Evolutionary conservation across 2,888 invertebrate species (phyloP).

Genomic region (Buathra laborator): DNA sequence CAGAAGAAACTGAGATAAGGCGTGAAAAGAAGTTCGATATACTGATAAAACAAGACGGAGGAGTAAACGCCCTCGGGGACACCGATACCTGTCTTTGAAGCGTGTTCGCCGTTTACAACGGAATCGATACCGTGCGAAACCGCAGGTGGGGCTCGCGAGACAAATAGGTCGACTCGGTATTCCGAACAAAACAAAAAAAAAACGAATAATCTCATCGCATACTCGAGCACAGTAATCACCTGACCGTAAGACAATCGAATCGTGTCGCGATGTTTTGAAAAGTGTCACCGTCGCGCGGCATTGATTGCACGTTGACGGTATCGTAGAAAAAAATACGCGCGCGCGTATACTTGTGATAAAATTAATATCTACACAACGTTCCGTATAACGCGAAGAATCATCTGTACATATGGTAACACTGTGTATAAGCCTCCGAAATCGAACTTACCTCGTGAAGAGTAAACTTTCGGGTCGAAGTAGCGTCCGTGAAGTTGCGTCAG

Average conservation of each 20-base stretch:
- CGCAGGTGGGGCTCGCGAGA: constrained; percentile 63
- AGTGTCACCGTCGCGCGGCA: not conserved
- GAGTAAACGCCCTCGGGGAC: constrained; percentile 50
- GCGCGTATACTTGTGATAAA: no score
- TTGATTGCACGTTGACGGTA: not conserved
- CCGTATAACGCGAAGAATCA: no score
- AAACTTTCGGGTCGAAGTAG: constrained; percentile 22
- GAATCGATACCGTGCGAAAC: constrained; percentile 77
- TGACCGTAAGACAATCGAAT: not conserved
- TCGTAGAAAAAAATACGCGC: not conserved
- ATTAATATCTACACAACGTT: no score
- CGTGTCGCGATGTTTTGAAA: not conserved
- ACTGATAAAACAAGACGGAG: constrained; percentile 17
- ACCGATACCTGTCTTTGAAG: constrained; percentile 58
- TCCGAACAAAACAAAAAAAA: not conserved
- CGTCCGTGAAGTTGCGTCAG: constrained; percentile 15
- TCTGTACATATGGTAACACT: not conserved
- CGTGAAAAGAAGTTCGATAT: constrained; percentile 7
- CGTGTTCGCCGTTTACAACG: constrained; percentile 73
- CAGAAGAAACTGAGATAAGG: not conserved
- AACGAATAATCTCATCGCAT: not conserved
- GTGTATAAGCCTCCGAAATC: constrained; percentile 3
- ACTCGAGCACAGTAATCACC: not conserved
- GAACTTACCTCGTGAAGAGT: constrained; percentile 27
- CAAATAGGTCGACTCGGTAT: constrained; percentile 62